Evolutionary conservation across 2,888 invertebrate species (phyloP).

Genomic region (Alviniconcha strummeri): DNA sequence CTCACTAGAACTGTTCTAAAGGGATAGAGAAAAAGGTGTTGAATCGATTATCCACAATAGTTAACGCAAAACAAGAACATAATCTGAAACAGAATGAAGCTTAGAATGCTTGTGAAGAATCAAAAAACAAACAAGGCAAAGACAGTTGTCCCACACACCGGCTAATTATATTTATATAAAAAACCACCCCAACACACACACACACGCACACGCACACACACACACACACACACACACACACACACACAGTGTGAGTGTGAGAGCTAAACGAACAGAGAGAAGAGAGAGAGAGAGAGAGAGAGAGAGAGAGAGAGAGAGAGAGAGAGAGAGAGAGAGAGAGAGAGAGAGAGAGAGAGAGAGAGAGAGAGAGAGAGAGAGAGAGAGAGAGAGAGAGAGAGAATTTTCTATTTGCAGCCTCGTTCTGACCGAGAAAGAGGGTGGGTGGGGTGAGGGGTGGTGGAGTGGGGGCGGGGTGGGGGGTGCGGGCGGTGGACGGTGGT

Average conservation of each 20-base stretch:
- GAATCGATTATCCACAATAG: no score
- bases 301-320: background rate
- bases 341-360: background rate
- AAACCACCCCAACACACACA: background rate
- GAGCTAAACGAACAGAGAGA: background rate
- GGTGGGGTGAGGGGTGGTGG: no score
- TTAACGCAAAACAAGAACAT: no score
- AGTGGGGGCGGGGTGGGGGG: no score
- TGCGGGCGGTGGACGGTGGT: no score
- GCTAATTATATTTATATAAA: background rate
- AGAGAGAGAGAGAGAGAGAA: conserved; percentile 16
- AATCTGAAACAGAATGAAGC: no score
- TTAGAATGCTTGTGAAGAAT: no score
- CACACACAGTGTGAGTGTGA: background rate
- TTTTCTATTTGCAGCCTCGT: no score
- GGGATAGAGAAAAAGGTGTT: no score
- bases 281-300: background rate
- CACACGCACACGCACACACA: conserved; percentile 6
- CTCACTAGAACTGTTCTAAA: no score
- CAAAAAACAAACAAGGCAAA: background rate
- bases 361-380: background rate
- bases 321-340: conserved; percentile 1
- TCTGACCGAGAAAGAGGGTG: no score
- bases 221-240: conserved; percentile 8
- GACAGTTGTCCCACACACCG: no score